Base-by-base conservation (phyloP, 1,140 invertebrate species). In the Dendrolimus kikuchii region DNA sequence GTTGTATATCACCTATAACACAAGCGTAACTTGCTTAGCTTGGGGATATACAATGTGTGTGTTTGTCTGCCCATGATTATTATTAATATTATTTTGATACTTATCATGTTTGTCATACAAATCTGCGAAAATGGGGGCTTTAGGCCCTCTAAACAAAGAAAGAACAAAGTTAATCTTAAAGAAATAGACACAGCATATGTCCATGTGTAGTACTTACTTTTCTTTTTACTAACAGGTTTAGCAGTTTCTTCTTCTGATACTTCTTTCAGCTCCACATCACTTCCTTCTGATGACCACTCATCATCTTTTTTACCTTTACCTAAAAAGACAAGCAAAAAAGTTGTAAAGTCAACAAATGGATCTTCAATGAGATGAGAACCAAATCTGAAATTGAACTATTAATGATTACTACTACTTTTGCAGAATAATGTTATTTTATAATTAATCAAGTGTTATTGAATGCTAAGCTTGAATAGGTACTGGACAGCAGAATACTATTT, bases 241-340 rank as follows among this genome's bases (percentile, higher is more conserved):
- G 62, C 71, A 52, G 77, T 56, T 66, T 88, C 86, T 53, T 88
- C 81, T 49, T 81, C 79, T 40, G 83, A 85, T 4, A 62, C 65
- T 57, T 84, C 73, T 61, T 88, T 76, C 5, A 87, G 49, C 56
- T 89, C 85, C 44, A 88, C 65, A 65, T 87, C 79, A 56, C 80
- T 81, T 9, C 81, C 85, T 57, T 86, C 83, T 69, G 87, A 88
- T 38, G 86, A 87, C 87, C 86, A 89, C 56, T 88, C 82, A 70
- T 88, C 87, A 74, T 81, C 77, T 62, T 88, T 89, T 49, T 88
- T 89, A 38, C 76, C 79, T 81, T 87, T 88, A 23, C 80, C 86
- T 88, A 38, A 38, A 72, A 59, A 45, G 10, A 50, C 43, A 50
- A 23, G 1, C 5, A 47, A 45, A 51, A 49, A 50, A 23, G 23